phyloP scores from a whole-genome alignment of 2,113 vertebrate species.

The Tetrao urogallus region DNA sequence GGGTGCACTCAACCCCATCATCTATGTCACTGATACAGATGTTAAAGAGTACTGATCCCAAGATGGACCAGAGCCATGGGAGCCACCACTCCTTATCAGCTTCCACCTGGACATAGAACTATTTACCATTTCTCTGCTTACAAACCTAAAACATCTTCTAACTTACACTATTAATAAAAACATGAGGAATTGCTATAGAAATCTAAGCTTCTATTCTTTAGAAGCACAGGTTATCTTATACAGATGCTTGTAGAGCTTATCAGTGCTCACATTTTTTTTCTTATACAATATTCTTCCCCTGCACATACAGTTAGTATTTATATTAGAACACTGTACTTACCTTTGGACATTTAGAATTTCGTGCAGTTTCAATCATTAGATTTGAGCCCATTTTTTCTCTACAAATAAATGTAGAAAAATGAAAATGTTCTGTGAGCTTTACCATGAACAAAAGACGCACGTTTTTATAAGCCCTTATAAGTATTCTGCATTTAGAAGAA shows the following conservation, averaged over 20 bases:
- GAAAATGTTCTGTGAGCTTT: neutral
- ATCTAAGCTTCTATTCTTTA: neutral
- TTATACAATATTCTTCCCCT: neutral
- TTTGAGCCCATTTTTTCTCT: constrained; percentile 95
- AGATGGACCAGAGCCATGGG: too few relatives aligned
- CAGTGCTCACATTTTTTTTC: neutral
- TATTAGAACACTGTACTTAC: constrained; percentile 73
- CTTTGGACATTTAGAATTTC: constrained; percentile 91
- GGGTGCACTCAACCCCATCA: too few relatives aligned
- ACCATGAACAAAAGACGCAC: neutral
- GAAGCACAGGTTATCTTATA: neutral
- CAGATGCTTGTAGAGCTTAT: neutral
- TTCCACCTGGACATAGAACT: too few relatives aligned
- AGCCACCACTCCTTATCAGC: too few relatives aligned
- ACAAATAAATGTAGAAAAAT: constrained; percentile 39
- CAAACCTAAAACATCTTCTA: neutral
- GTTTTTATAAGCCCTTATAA: neutral
- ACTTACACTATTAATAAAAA: neutral
- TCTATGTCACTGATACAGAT: too few relatives aligned
- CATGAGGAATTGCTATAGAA: neutral
- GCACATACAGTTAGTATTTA: neutral
- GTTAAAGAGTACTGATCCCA: too few relatives aligned
- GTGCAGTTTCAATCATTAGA: constrained; percentile 93
- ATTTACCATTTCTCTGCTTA: neutral
- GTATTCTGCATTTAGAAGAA: neutral